These are phyloP conservation scores for Uria lomvia DNA, from an alignment of 2,113 vertebrate species.

Conservation along the genomic window DNA sequence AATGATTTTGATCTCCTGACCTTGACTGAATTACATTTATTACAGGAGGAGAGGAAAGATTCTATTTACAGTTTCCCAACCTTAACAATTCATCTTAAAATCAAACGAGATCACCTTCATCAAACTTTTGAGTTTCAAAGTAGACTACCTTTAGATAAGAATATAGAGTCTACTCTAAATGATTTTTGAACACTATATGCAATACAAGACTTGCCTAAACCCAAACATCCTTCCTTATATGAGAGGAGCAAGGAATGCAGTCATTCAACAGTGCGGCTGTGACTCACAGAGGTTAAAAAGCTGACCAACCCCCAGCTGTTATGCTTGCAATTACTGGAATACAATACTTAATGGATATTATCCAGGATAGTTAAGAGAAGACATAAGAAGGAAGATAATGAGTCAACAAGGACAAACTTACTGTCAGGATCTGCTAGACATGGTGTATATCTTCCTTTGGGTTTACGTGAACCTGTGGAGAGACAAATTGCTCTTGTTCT, in stretches of 20 bases:
- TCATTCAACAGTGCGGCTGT: background rate
- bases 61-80: background rate
- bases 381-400: background rate
- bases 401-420: conserved; percentile 68
- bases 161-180: background rate
- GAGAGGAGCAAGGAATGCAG: conserved; percentile 2
- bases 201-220: background rate
- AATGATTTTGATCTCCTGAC: background rate
- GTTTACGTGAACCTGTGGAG: conserved; percentile 88
- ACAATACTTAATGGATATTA: background rate
- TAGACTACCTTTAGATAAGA: background rate
- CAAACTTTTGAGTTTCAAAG: background rate
- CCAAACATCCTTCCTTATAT: background rate
- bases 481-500: conserved; percentile 91
- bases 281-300: conserved; percentile 27
- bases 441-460: conserved; percentile 85
- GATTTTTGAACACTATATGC: background rate
- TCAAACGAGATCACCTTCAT: background rate
- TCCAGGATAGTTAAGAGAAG: background rate
- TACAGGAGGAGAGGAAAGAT: background rate
- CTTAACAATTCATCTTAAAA: background rate
- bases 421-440: conserved; percentile 96
- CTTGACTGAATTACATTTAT: background rate
- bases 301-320: background rate
- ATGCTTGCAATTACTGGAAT: background rate